Evolutionary conservation across 2,113 vertebrate species (phyloP).

Genomic region (Thinocorus orbignyianus): DNA sequence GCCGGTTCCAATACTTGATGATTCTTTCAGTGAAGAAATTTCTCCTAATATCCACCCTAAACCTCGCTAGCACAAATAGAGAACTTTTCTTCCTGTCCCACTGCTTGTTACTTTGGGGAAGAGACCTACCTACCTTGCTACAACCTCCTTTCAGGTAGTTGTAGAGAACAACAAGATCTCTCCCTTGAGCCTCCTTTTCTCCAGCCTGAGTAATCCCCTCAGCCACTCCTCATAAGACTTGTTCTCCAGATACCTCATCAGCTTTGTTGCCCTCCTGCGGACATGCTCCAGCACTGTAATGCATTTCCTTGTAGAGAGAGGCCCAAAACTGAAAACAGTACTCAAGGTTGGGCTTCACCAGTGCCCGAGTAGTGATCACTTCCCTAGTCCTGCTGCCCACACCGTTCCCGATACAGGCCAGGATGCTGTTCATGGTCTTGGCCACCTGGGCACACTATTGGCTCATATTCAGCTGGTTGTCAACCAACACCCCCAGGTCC

Average conservation of each 20-base stretch:
- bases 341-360: neutral
- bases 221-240: neutral
- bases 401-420: neutral
- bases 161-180: neutral
- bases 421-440: neutral
- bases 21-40: no score
- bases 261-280: neutral
- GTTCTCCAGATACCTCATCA: neutral
- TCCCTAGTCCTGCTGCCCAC: neutral
- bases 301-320: neutral
- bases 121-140: neutral
- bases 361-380: neutral
- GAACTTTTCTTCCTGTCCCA: no score
- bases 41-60: no score
- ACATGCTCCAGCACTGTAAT: neutral
- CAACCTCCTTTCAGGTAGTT: neutral
- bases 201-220: neutral
- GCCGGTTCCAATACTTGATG: no score
- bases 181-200: neutral
- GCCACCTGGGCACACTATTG: neutral
- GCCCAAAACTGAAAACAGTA: neutral
- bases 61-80: no score
- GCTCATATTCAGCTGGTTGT: neutral
- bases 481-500: neutral
- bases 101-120: no score